Base-by-base conservation (phyloP, 2,888 invertebrate species). In the Lithophane leautieri region DNA sequence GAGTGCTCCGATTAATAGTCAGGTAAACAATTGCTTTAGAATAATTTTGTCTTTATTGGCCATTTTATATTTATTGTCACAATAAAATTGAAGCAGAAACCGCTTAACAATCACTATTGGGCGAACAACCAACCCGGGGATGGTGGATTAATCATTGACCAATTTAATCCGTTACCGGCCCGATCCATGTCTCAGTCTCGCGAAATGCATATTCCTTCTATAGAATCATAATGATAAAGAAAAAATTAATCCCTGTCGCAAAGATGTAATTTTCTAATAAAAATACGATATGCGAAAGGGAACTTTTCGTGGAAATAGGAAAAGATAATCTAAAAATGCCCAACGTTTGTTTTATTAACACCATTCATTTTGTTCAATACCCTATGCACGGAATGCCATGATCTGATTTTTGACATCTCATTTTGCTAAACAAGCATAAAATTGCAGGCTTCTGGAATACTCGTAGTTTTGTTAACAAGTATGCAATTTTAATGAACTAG, bases 141-240 rank as follows among this genome's bases (percentile, higher is more conserved):
- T n/a, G n/a, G n/a, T n/a, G n/a, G n/a, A n/a, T n/a, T n/a, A n/a
- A n/a, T n/a, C n/a, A 2, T 34, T 34, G 34, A 34, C 3, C 2
- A 34, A 34, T 73, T 70, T 61, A 67, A 65, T 74, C 12, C 44
- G 34, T 50, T 16, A 22, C 16, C 2, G 4, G 7, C 4, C 22
- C 6, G 14, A n/a, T 40, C 19, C n/a, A 47, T 67, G 68, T 60
- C n/a, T 47, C 8, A 50, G 14, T 62, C 28, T n/a, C 2, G 22
- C 0, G 14, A 22, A 42, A 28, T 9, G 44, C n/a, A 34, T 75
- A 75, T 62, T 76, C 54, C 34, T 76, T 19, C n/a, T 76, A 11
- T 34, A 19, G 14, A 56, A 76, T 69, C 19, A 54, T 54, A 47
- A 62, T n/a, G 19, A 11, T 16, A 14, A 16, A 25, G 16, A 40